Evolutionary conservation across 1,140 invertebrate species (phyloP).

Genomic region (Pemphigus obesinymphae): DNA sequence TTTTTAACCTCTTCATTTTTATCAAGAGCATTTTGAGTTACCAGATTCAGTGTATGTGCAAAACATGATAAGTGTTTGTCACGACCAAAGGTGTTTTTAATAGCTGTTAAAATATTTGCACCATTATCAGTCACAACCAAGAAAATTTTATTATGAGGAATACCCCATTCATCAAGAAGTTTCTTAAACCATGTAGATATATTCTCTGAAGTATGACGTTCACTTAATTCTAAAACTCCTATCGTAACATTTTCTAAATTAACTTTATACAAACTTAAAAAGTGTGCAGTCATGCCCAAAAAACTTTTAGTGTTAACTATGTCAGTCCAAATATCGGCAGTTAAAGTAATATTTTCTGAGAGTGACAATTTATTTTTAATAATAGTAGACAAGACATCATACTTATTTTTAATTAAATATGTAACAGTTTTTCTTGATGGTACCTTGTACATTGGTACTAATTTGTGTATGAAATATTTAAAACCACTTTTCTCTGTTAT

Average conservation of each 20-base stretch:
- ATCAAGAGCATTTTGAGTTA: neutral
- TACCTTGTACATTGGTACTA: neutral
- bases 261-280: neutral
- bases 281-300: neutral
- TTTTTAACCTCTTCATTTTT: neutral
- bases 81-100: neutral
- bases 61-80: neutral
- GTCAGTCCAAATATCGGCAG: neutral
- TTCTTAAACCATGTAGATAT: neutral
- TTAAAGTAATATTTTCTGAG: neutral
- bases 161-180: neutral
- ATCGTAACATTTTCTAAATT: neutral
- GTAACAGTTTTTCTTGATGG: neutral
- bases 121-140: neutral
- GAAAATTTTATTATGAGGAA: neutral
- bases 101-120: neutral
- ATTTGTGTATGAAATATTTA: neutral
- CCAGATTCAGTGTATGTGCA: neutral
- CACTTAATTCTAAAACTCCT: neutral
- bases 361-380: neutral
- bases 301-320: neutral
- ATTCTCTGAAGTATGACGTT: neutral
- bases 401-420: neutral
- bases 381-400: neutral
- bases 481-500: neutral